phyloP scores from a whole-genome alignment of 2,888 invertebrate species.

The Rhagophthalmus giganteus region DNA sequence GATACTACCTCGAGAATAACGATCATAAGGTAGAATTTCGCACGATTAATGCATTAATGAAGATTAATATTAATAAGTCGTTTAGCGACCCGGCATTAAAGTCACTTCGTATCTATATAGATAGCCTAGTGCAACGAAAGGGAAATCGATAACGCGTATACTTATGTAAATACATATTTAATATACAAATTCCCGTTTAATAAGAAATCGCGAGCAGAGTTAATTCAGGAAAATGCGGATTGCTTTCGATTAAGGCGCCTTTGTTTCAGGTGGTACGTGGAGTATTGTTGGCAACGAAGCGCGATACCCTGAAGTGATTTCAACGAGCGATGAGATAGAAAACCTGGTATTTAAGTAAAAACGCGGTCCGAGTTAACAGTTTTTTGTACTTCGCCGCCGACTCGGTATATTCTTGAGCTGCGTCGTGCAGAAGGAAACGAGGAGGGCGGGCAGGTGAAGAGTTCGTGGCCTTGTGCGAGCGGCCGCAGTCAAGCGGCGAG shows the following conservation, averaged over 20 bases:
- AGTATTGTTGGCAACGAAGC: conserved; percentile 22
- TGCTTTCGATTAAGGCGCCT: conserved; percentile 8
- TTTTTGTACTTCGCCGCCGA: conserved; percentile 56
- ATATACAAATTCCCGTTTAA: too few species aligned
- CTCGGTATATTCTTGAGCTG: conserved; percentile 50
- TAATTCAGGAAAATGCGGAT: too few species aligned
- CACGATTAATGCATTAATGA: conserved; percentile 24
- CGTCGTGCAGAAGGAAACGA: conserved; percentile 42
- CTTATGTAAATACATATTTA: too few species aligned
- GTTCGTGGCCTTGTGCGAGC: conserved; percentile 56
- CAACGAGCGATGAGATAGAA: conserved; percentile 51
- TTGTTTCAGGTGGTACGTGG: conserved; percentile 7
- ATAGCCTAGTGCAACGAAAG: too few species aligned
- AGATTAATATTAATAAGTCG: conserved; percentile 36
- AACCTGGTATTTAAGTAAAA: conserved; percentile 49
- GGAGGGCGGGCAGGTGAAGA: conserved; percentile 48
- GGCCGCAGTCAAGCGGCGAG: conserved; percentile 60
- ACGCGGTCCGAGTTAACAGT: conserved; percentile 48
- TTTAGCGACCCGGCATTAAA: conserved; percentile 35
- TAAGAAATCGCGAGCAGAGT: too few species aligned
- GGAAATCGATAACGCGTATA: too few species aligned
- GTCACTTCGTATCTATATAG: conserved; percentile 28
- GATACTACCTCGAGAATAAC: conserved; percentile 22
- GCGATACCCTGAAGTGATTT: conserved; percentile 47
- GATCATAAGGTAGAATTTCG: conserved; percentile 12